Base-by-base conservation (phyloP, 2,888 invertebrate species). In the Caenorhabditis macrosperma region DNA sequence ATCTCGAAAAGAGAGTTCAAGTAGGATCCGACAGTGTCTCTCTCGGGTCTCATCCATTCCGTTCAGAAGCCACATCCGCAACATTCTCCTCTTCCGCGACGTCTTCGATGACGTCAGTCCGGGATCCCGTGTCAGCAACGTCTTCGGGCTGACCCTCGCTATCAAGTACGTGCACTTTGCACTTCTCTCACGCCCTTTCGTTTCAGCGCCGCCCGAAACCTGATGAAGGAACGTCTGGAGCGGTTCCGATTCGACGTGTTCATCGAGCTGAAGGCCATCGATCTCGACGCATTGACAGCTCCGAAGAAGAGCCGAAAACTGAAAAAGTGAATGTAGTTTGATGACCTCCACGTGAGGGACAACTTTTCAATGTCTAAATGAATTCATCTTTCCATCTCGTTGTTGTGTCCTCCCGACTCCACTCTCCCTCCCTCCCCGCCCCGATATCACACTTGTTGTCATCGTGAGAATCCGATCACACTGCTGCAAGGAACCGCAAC, bases 151-250 rank as follows among this genome's bases (percentile, higher is more conserved):
- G 54, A 26, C n/a, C 30, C 10, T 22, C 3, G 7, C 48, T 26
- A 28, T 68, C 10, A 68, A 68, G 50, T 68, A 17, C 26, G 59
- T 68, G 50, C 57, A 59, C 50, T 35, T 59, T 20, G 44, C 22
- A 9, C 12, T 48, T 48, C 48, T 68, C 68, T 35, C 57, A 68
- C 54, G 57, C 22, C 59, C 46, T 59, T 68, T 46, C 24, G 24
- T 52, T 64, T 38, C 35, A 33, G 52, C 26, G 12, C 12, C 9
- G 52, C 38, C 17, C 17, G 4, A 41, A 38, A 28, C 20, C 3
- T 28, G 17, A 17, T n/a, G 28, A 28, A 44, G 26, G n/a, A 26
- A 7, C 60, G 41, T 44, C 60, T 60, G 30, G 26, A 60, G 28
- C 6, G 26, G n/a, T 30, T 20, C 17, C 28, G 17, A 33, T 30